phyloP scores from a whole-genome alignment of 2,113 vertebrate species.

The Oncorhynchus mykiss region DNA sequence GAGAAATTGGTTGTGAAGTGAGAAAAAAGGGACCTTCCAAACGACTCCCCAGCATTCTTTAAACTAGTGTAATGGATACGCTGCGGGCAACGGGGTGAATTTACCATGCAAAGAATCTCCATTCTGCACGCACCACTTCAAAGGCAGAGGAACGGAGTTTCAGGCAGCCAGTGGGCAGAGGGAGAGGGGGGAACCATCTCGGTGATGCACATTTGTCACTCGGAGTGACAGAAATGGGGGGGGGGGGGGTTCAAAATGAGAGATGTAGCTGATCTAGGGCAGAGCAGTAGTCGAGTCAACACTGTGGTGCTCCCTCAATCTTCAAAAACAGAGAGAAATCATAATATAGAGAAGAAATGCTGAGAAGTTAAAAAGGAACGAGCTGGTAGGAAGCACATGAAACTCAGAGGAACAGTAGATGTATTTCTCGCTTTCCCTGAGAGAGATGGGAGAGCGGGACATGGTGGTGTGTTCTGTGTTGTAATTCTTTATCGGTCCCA shows the following conservation, averaged over 20 bases:
- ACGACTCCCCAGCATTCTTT: slow-evolving; percentile 75
- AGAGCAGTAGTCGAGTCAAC: slow-evolving; percentile 51
- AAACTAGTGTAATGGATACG: slow-evolving; percentile 80
- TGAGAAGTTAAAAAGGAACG: slow-evolving; percentile 45
- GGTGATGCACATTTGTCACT: slow-evolving; percentile 71
- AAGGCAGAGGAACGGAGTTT: slow-evolving; percentile 69
- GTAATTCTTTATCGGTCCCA: slow-evolving; percentile 45
- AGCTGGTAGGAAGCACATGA: slow-evolving; percentile 9
- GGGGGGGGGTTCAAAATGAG: slow-evolving; percentile 62
- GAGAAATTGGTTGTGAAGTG: slow-evolving; percentile 78
- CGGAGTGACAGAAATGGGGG: slow-evolving; percentile 73
- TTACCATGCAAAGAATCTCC: slow-evolving; percentile 78
- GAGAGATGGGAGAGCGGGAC: slow-evolving; percentile 20
- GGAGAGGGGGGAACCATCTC: slow-evolving; percentile 50
- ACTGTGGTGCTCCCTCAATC: slow-evolving; percentile 56
- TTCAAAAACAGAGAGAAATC: slow-evolving; percentile 61
- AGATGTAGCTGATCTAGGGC: slow-evolving; percentile 75
- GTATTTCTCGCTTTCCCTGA: slow-evolving; percentile 21
- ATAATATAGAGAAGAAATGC: slow-evolving; percentile 38
- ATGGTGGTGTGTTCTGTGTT: slow-evolving; percentile 24
- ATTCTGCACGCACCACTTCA: slow-evolving; percentile 78
- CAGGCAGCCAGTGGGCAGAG: slow-evolving; percentile 74
- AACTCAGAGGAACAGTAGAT: slow-evolving; percentile 33
- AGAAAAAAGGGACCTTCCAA: slow-evolving; percentile 67
- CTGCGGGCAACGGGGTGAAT: slow-evolving; percentile 73